phyloP scores from a whole-genome alignment of 1,140 invertebrate genomes.

The Drosophila willistoni region DNA sequence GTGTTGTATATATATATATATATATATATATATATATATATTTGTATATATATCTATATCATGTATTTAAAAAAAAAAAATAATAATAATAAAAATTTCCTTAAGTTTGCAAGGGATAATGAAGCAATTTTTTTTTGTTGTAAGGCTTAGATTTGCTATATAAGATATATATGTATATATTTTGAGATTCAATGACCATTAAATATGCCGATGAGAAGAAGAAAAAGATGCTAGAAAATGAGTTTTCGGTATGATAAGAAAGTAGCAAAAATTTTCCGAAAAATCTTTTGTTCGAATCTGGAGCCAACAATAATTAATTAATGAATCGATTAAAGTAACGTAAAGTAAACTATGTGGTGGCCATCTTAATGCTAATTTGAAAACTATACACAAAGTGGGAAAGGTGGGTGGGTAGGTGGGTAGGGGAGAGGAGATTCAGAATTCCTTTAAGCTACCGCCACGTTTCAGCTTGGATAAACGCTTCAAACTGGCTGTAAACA shows the following conservation, averaged over 20 bases:
- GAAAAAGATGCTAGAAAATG: constrained; percentile 9
- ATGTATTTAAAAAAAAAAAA: constrained; percentile 16
- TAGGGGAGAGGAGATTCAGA: constrained; percentile 34
- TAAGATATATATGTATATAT: constrained; percentile 6
- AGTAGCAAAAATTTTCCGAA: neutral
- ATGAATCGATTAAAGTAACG: too few species aligned
- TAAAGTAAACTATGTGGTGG: too few species aligned
- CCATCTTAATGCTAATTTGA: neutral
- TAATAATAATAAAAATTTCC: constrained; percentile 44
- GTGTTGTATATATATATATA: constrained; percentile 3
- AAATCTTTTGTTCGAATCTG: neutral
- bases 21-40: constrained; percentile 28
- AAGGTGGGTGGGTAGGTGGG: neutral
- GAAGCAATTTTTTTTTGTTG: constrained; percentile 2
- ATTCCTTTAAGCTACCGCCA: constrained; percentile 77
- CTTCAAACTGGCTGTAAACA: constrained; percentile 65
- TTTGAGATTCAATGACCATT: constrained; percentile 18
- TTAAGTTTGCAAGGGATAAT: constrained; percentile 40
- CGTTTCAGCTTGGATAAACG: constrained; percentile 76
- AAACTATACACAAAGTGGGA: neutral
- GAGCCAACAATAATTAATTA: neutral
- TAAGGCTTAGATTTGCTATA: constrained; percentile 25
- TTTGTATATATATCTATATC: constrained; percentile 1
- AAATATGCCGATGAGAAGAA: constrained; percentile 13
- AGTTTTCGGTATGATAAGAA: neutral